Evolutionary conservation across 2,797 vertebrate species (phyloP).

Genomic region (Sparus aurata): DNA sequence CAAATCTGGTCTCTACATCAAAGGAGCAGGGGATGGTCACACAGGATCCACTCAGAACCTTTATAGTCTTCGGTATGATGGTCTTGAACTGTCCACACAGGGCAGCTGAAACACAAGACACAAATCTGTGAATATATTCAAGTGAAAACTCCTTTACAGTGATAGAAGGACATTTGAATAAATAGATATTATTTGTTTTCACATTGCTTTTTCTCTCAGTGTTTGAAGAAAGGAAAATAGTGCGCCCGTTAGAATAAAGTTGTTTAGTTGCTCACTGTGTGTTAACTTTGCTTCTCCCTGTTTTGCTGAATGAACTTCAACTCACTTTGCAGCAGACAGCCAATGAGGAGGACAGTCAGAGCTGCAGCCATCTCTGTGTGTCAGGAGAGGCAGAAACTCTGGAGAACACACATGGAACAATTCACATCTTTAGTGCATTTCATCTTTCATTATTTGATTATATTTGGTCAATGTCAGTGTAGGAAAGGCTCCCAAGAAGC

Average conservation of each 20-base stretch:
- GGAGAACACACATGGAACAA: background rate
- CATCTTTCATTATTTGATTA: too few relatives aligned
- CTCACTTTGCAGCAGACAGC: conserved; percentile 40
- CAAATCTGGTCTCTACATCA: rapidly evolving
- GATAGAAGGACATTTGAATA: too few relatives aligned
- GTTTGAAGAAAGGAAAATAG: too few relatives aligned
- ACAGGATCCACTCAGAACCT: conserved; percentile 29
- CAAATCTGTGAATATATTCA: background rate
- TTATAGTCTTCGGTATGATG: too few relatives aligned
- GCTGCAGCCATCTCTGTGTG: conserved; percentile 12
- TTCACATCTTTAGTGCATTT: background rate
- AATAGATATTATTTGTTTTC: too few relatives aligned
- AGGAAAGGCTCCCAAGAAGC: too few relatives aligned
- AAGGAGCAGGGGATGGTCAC: conserved; percentile 57
- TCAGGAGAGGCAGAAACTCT: background rate
- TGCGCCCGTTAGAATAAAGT: too few relatives aligned
- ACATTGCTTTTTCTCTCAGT: too few relatives aligned
- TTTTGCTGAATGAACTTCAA: background rate
- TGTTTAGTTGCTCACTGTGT: too few relatives aligned
- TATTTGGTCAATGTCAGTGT: too few relatives aligned
- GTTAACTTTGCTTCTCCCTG: too few relatives aligned
- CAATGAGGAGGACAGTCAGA: conserved; percentile 16
- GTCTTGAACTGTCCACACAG: background rate
- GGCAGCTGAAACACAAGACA: conserved; percentile 33
- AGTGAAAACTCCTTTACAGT: background rate